phyloP scores from a whole-genome alignment of 2,113 vertebrate genomes.

The Myiagra hebetior region DNA sequence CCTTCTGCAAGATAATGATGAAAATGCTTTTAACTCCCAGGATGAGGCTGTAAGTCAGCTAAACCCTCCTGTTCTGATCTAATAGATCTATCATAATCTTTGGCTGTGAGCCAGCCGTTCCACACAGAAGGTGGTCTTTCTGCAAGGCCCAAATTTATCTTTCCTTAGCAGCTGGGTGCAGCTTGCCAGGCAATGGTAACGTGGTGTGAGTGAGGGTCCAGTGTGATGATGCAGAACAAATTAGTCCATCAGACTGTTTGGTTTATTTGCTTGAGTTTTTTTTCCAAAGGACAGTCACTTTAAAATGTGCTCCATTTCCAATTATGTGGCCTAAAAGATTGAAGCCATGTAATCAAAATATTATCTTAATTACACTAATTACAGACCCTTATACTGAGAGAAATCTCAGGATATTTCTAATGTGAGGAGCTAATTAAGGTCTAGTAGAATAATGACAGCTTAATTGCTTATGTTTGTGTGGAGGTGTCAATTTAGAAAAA shows the following conservation, averaged over 20 bases:
- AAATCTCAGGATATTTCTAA: constrained; percentile 49
- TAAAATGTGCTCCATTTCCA: constrained; percentile 11
- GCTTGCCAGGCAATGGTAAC: neutral
- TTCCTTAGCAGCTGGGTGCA: neutral
- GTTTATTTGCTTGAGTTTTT: neutral
- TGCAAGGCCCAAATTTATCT: neutral
- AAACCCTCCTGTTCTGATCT: neutral
- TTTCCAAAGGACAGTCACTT: neutral
- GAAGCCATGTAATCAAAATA: constrained; percentile 56
- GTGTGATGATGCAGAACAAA: neutral
- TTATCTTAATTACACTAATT: constrained; percentile 67
- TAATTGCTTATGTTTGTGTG: constrained; percentile 47
- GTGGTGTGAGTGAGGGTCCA: neutral
- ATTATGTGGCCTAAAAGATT: constrained; percentile 30
- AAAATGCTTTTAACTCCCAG: neutral
- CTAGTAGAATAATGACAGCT: constrained; percentile 22
- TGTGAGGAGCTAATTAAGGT: constrained; percentile 56
- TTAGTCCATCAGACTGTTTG: neutral
- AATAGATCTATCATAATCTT: neutral
- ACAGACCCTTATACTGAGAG: constrained; percentile 25
- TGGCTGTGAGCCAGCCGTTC: neutral
- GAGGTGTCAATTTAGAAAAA: constrained; percentile 40
- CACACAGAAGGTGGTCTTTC: neutral
- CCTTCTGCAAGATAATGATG: neutral
- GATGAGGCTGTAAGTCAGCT: neutral